phyloP scores from a whole-genome alignment of 2,888 invertebrate species.

The Trisateles emortualis region DNA sequence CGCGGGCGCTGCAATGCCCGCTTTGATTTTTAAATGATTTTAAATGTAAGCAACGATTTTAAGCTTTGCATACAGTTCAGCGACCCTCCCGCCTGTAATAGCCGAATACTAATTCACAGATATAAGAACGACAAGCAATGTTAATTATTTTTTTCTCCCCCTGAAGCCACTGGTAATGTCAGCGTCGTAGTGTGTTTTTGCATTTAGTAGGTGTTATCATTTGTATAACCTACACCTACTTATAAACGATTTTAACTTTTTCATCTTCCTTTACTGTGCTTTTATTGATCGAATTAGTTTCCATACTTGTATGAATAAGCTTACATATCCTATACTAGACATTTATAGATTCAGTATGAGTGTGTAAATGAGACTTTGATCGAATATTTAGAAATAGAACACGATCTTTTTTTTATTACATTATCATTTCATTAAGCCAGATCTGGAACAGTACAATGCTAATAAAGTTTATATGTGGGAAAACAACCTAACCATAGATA shows the following conservation, averaged over 20 bases:
- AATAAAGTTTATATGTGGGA: no score
- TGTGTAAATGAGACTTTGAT: no score
- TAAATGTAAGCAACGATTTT: constrained; percentile 46
- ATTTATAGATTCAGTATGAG: no score
- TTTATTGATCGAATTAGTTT: no score
- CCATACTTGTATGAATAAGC: no score
- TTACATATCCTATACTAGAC: no score
- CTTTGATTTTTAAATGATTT: constrained; percentile 69
- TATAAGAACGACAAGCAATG: constrained; percentile 19
- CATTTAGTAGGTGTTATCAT: neutral
- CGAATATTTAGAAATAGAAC: neutral
- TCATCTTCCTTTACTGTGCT: no score
- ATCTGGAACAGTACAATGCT: no score
- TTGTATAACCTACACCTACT: no score
- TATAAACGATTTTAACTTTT: no score
- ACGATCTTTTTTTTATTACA: neutral
- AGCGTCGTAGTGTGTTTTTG: neutral
- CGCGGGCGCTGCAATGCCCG: constrained; percentile 60
- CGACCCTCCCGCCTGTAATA: constrained; percentile 23
- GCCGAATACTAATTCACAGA: constrained; percentile 27
- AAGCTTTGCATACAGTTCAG: constrained; percentile 31
- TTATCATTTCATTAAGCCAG: no score
- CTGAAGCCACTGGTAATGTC: neutral
- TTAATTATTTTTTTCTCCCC: constrained; percentile 14
- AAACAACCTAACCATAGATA: no score